These are phyloP conservation scores for Caiman crocodilus DNA, from an alignment of 2,797 vertebrate genomes.

Conservation along the genomic window DNA sequence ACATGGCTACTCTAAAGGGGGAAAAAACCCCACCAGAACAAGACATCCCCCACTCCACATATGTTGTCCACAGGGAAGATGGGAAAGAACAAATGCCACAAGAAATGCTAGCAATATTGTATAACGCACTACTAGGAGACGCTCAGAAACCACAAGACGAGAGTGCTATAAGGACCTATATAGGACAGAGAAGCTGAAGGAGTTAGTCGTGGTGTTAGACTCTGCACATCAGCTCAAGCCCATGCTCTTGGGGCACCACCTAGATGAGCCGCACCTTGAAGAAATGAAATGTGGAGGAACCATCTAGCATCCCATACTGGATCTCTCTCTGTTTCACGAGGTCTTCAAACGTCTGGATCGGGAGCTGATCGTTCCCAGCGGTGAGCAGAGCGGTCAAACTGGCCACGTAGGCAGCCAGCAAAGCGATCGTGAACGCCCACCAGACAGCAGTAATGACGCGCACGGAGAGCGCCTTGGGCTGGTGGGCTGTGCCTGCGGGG, in stretches of 20 bases:
- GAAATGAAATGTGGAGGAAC: slow-evolving; percentile 89
- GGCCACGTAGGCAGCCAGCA: slow-evolving; percentile 90
- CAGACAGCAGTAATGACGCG: slow-evolving; percentile 88
- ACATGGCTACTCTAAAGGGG: neutral
- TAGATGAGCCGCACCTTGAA: slow-evolving; percentile 84
- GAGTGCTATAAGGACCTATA: neutral
- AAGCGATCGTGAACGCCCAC: slow-evolving; percentile 90
- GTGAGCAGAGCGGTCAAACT: slow-evolving; percentile 85
- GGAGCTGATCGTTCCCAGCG: slow-evolving; percentile 79
- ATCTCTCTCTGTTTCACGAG: slow-evolving; percentile 88
- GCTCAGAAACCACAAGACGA: accelerated
- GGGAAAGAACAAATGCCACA: neutral
- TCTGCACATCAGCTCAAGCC: accelerated
- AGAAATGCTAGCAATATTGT: accelerated
- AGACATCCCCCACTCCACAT: accelerated
- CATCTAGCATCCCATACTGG: slow-evolving; percentile 88
- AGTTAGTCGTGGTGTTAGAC: neutral
- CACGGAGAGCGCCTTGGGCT: slow-evolving; percentile 87
- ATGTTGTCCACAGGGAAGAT: neutral
- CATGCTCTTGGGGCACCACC: accelerated
- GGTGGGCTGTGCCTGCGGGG: slow-evolving; percentile 85
- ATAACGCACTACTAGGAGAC: neutral
- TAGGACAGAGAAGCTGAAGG: neutral
- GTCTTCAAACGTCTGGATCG: slow-evolving; percentile 90
- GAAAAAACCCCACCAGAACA: neutral